A percentile compares a stretch with the other conserved stretches of the same genome.
phyloP scores from a whole-genome alignment of 1,140 invertebrate species.

The Scaptomyza pallida region DNA sequence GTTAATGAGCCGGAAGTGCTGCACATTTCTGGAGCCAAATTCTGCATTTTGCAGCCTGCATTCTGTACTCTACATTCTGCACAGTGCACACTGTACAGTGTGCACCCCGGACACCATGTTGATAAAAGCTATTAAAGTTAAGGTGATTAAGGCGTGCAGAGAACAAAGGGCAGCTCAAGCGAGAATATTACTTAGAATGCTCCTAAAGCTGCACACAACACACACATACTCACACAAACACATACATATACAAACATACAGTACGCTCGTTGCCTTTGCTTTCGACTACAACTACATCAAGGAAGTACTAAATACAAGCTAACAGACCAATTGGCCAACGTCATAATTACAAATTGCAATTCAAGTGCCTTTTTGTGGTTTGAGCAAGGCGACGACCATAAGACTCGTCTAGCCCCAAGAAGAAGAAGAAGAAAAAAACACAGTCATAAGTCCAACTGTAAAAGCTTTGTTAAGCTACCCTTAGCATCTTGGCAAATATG shows the following conservation, averaged over 20 bases:
- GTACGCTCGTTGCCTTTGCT: background rate
- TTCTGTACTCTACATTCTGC: background rate
- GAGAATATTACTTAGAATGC: slow-evolving; percentile 26
- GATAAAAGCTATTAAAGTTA: slow-evolving; percentile 65
- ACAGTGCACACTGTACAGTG: slow-evolving; percentile 5
- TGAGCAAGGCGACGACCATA: background rate
- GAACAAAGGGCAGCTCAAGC: slow-evolving; percentile 30
- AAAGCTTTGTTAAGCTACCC: background rate
- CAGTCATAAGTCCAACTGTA: background rate
- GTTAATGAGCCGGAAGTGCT: slow-evolving; percentile 79
- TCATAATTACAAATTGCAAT: slow-evolving; percentile 40
- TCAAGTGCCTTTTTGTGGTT: slow-evolving; percentile 24
- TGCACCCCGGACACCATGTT: slow-evolving; percentile 37
- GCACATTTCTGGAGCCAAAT: slow-evolving; percentile 61
- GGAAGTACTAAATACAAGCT: slow-evolving; percentile 29
- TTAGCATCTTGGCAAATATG: background rate
- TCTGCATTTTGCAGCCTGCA: slow-evolving; percentile 18
- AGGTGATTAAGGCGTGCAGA: slow-evolving; percentile 37
- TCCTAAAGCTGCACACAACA: background rate
- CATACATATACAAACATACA: too few relatives aligned
- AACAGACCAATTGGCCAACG: slow-evolving; percentile 26
- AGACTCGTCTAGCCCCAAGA: background rate
- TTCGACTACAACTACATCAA: slow-evolving; percentile 11
- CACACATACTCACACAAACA: too few relatives aligned
- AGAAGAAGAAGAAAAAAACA: too few relatives aligned